These are phyloP conservation scores for Erinaceus europaeus DNA, from an alignment of 2,113 vertebrate genomes.

Conservation along the genomic window DNA sequence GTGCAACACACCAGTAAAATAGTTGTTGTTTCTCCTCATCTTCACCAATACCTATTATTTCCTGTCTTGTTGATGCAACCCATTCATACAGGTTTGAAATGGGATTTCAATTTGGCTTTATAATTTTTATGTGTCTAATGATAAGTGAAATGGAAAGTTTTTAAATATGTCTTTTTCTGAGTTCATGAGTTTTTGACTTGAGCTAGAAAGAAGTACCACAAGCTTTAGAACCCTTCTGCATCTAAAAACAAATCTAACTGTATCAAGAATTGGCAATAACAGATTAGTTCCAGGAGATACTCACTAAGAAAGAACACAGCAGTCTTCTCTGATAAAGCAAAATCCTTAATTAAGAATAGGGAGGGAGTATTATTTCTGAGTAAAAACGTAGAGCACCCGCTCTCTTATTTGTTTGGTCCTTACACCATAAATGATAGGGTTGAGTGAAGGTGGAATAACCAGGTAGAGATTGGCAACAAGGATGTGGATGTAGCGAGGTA, in stretches of 20 bases:
- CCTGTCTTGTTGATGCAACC: too few species aligned
- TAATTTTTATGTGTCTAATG: too few species aligned
- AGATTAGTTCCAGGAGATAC: neutral
- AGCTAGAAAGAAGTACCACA: neutral
- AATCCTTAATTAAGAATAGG: neutral
- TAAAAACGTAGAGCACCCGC: neutral
- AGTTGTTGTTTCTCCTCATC: too few species aligned
- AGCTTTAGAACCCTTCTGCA: neutral
- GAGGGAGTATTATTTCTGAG: neutral
- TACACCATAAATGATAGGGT: constrained; percentile 55
- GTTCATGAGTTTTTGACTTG: neutral
- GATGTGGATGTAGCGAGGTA: constrained; percentile 57
- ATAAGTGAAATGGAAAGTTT: too few species aligned
- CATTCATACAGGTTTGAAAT: too few species aligned
- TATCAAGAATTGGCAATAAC: neutral
- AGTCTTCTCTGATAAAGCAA: neutral
- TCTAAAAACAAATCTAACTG: neutral
- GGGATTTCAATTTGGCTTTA: too few species aligned
- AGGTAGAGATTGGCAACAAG: constrained; percentile 65
- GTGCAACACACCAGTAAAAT: too few species aligned
- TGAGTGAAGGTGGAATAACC: constrained; percentile 55
- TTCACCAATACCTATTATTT: too few species aligned
- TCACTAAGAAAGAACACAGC: neutral
- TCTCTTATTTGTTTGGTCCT: constrained; percentile 51
- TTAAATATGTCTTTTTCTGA: neutral